Base-by-base conservation (phyloP, 2,888 invertebrate species). In the Yponomeuta cagnagella region DNA sequence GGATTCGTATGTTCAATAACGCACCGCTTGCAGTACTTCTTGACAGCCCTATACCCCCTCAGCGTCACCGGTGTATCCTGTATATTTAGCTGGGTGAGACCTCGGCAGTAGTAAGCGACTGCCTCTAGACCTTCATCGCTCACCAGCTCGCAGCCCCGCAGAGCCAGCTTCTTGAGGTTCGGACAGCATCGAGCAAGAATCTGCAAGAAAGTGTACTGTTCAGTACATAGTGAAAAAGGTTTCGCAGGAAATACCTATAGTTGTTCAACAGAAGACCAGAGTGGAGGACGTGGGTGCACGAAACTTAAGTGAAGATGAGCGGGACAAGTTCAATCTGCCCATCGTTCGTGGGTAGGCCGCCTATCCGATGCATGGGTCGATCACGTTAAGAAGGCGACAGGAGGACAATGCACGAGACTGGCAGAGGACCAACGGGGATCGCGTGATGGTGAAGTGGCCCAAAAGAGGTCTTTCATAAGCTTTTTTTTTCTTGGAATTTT, bases 1-100 rank as follows among this genome's bases (percentile, higher is more conserved):
- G 98, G 98, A 88, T 98, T 98, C 2, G 98, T 98, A 82, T 98
- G 98, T 84, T 98, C 98, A 75, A 98, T 98, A 75, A 98, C 96
- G 87, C 98, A 98, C 78, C 97, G 90, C 80, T 97, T 97, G 88
- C 98, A 98, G 83, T 97, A 97, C 82, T 96, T 97, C 86, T 98
- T 98, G 66, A 98, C 97, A 6, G 97, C 97, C 77, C 97, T 92
- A 83, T 98, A 98, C 0, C 98, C 98, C 77, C 98, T 95, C 67
- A 97, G 89, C 5, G 98, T 97, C 76, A 98, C 96, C 73, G 97
- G 96, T 73, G 98, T 98, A 85, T 98, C 98, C 80, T 98, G 98
- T 74, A 98, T 98, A 83, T 98, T 98, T 10, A 98, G 93, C 82
- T 98, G 98, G 72, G 97, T 97, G 63, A 98, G 90, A 0, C 97